These are phyloP conservation scores for Apus apus DNA, from an alignment of 2,113 vertebrate species.

Conservation along the genomic window DNA sequence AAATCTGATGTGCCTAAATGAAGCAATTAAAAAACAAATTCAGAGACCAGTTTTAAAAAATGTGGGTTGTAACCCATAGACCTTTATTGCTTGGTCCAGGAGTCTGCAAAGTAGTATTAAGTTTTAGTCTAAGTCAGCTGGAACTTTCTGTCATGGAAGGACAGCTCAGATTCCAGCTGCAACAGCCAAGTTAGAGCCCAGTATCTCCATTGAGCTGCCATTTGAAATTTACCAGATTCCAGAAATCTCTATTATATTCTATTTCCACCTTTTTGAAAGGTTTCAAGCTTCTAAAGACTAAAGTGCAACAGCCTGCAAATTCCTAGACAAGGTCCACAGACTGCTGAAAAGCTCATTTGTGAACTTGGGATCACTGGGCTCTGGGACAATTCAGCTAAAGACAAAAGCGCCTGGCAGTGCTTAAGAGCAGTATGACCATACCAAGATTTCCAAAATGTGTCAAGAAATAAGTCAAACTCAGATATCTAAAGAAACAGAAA, in stretches of 20 bases:
- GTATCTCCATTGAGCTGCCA: not conserved
- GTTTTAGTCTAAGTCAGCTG: not conserved
- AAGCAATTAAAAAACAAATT: not conserved
- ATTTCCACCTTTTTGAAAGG: not conserved
- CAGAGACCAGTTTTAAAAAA: not conserved
- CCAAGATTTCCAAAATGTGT: not conserved
- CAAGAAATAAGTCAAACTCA: not conserved
- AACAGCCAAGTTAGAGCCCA: not conserved
- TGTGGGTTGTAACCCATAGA: accelerated
- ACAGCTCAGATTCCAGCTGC: not conserved
- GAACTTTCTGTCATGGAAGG: not conserved
- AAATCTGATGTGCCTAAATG: not conserved
- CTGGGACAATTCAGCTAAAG: not conserved
- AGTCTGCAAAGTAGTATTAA: not conserved
- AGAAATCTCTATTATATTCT: not conserved
- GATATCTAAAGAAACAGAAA: not conserved
- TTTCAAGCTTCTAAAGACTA: not conserved
- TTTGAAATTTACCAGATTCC: not conserved
- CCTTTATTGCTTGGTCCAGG: not conserved
- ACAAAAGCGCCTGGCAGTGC: accelerated
- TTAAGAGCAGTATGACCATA: not conserved
- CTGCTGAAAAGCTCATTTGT: accelerated
- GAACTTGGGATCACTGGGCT: not conserved
- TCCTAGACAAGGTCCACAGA: not conserved
- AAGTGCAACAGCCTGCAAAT: not conserved